phyloP scores from a whole-genome alignment of 2,888 invertebrate species.

The Tyria jacobaeae region DNA sequence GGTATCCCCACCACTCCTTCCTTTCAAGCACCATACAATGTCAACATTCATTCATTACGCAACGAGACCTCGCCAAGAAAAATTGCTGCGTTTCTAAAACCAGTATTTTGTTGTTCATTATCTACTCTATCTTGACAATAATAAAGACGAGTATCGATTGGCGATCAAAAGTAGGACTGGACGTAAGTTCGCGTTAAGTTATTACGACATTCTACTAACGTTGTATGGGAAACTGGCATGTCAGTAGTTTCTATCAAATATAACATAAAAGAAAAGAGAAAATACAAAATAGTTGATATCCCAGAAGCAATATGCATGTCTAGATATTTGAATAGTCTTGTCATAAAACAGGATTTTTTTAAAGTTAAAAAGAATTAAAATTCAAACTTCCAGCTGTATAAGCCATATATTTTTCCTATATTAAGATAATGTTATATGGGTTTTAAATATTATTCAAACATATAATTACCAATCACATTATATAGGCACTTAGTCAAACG shows the following conservation, averaged over 20 bases:
- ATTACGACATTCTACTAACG: slow-evolving; percentile 61
- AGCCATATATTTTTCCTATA: neutral
- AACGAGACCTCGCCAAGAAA: slow-evolving; percentile 78
- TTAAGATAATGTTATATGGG: neutral
- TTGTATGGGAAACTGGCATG: slow-evolving; percentile 48
- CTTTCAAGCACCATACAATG: slow-evolving; percentile 68
- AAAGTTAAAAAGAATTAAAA: neutral
- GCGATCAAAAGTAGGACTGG: slow-evolving; percentile 55
- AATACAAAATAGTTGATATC: neutral
- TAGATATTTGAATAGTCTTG: neutral
- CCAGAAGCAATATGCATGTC: neutral
- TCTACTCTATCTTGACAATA: slow-evolving; percentile 45
- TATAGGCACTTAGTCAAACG: too few relatives aligned
- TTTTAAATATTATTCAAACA: neutral
- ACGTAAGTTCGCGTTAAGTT: slow-evolving; percentile 54
- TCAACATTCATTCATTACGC: slow-evolving; percentile 82
- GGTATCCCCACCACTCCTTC: slow-evolving; percentile 50
- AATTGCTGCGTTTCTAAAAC: slow-evolving; percentile 71
- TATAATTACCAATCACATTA: neutral
- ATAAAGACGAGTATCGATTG: slow-evolving; percentile 53
- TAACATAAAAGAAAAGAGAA: neutral
- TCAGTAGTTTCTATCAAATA: slow-evolving; percentile 30
- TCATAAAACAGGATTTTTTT: neutral
- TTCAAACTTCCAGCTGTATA: neutral
- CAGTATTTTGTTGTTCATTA: slow-evolving; percentile 37